Percentiles rank a stretch among this genome's conserved stretches.
Conservation (phyloP, 2,888 invertebrate species). For the Gryllus longicercus region DNA sequence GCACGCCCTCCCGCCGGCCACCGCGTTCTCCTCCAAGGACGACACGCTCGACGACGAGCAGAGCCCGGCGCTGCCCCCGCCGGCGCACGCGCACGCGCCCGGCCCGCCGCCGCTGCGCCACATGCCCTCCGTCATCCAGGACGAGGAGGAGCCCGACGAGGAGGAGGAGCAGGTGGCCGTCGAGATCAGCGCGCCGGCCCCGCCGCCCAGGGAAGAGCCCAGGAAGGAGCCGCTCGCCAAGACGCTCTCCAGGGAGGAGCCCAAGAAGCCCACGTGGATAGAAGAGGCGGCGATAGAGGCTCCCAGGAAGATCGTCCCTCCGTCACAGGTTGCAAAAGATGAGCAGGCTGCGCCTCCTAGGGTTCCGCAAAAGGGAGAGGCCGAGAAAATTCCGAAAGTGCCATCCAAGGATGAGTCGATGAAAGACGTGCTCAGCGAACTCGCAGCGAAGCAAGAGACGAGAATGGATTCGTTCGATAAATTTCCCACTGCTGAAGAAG, state of each 20-base stretch:
- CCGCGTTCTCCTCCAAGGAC: slow-evolving; percentile 84
- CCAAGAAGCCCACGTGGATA: neutral
- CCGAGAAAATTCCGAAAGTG: neutral
- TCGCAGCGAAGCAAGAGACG: neutral
- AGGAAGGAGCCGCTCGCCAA: neutral
- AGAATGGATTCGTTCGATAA: neutral
- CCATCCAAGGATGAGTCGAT: neutral
- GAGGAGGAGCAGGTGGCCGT: neutral
- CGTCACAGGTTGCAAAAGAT: no score
- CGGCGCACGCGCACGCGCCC: neutral
- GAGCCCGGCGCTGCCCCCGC: neutral
- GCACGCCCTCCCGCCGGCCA: slow-evolving; percentile 73
- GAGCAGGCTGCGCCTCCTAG: no score
- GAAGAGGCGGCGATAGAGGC: no score
- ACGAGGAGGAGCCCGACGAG: neutral
- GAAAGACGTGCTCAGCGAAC: neutral
- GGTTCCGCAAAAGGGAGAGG: no score
- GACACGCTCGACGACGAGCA: slow-evolving; percentile 71
- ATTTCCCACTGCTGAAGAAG: neutral
- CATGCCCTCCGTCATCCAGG: slow-evolving; percentile 17
- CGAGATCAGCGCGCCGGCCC: neutral
- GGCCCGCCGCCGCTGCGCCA: neutral
- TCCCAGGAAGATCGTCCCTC: no score
- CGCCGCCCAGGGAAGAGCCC: neutral
- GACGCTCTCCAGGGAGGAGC: neutral